A percentile compares a stretch with the other conserved stretches of the same genome.
phyloP scores from a whole-genome alignment of 2,797 vertebrate species.

The Rhodeus uyekii region DNA sequence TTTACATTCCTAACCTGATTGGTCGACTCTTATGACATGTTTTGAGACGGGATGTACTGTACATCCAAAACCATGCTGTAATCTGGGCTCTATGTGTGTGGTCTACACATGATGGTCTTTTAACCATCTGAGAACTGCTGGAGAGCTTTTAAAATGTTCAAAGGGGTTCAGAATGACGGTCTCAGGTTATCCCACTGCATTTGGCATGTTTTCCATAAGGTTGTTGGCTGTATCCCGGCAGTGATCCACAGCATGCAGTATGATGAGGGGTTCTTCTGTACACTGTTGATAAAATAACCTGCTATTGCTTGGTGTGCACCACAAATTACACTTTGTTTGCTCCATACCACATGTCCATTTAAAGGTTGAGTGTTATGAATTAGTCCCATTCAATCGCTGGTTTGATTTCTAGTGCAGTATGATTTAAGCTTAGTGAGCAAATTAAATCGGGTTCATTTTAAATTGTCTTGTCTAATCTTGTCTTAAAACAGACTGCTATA shows the following conservation, averaged over 20 bases:
- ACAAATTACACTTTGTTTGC: neutral
- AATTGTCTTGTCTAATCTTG: neutral
- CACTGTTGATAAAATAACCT: constrained; percentile 12
- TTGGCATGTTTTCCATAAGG: neutral
- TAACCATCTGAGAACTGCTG: too few species aligned
- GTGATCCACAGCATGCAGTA: neutral
- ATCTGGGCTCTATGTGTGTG: too few species aligned
- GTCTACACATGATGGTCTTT: too few species aligned
- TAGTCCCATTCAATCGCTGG: neutral
- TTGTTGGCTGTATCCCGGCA: neutral
- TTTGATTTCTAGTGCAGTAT: neutral
- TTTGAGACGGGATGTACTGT: too few species aligned
- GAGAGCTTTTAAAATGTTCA: too few species aligned
- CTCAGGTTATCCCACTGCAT: neutral
- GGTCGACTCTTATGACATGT: too few species aligned
- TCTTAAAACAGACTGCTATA: neutral
- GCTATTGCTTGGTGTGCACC: neutral
- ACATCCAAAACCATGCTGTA: too few species aligned
- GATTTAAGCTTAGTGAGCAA: neutral
- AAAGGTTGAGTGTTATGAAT: neutral
- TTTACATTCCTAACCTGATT: too few species aligned
- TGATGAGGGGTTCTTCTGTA: neutral
- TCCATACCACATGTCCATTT: neutral
- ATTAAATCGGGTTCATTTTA: neutral
- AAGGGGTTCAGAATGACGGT: too few species aligned